Base-by-base conservation (phyloP, 2,888 invertebrate genomes). In the Leptopilina myrica region DNA sequence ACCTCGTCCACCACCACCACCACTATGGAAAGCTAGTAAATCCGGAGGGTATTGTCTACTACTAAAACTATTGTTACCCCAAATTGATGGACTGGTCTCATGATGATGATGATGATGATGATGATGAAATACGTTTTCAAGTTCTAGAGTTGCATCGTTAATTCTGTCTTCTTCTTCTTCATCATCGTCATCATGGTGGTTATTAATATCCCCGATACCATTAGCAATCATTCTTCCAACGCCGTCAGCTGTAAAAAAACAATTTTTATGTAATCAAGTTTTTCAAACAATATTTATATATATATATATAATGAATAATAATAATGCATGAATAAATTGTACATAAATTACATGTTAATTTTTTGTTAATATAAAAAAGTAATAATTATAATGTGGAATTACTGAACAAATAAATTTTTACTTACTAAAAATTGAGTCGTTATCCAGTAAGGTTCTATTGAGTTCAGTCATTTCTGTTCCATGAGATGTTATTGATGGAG, bases 391-490 rank as follows among this genome's bases (percentile, higher is more conserved):
- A 59, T 11, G n/a, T 7, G 43, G 1, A 43, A 43, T 43, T 6
- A 43, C 7, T 43, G 8, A 1, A 43, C 8, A 43, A 43, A n/a
- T 59, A 15, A 15, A 46, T 67, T 14, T n/a, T 26, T 49, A 14
- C 46, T 12, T 93, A 96, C 96, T 95, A 90, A 95, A 96, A 87
- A 95, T 94, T 85, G 96, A 96, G 91, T 96, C 96, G 92, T 93
- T 95, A 92, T 96, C 96, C 90, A 96, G 93, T 86, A 97, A 93
- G 84, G 96, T 97, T 90, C 95, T 95, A 91, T 96, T 97, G 82
- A 95, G 93, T 90, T 97, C 97, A 80, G 96, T 96, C 92, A 96
- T 95, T 92, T 97, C 97, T 7, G 96, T 96, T 20, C 94, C 95
- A 77, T 95, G 96, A 83, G 95, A 95, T 76, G 94, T 94, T 33